These are phyloP conservation scores for Anguilla megastoma DNA, from an alignment of 2,797 vertebrate genomes.

Conservation along the genomic window DNA sequence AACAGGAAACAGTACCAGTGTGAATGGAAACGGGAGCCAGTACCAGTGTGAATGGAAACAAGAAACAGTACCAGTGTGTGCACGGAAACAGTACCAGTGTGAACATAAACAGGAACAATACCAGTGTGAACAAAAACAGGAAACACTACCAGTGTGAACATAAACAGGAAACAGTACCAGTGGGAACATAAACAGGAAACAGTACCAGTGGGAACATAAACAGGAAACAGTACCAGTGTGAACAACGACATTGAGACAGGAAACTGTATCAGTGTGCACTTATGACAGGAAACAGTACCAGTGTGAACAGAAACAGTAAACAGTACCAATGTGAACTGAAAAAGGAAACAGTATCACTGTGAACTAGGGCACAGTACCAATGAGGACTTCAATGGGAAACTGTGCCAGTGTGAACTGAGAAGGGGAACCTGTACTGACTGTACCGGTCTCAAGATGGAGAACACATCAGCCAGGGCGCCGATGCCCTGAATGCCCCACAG, in stretches of 20 bases:
- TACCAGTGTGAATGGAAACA: not conserved
- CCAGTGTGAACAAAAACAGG: not conserved
- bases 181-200: not conserved
- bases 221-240: not conserved
- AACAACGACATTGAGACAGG: not conserved
- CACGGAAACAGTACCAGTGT: not conserved
- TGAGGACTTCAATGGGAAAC: not conserved
- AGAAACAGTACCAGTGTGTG: not conserved
- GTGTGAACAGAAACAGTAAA: not conserved
- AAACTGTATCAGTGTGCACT: not conserved
- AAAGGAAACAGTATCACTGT: not conserved
- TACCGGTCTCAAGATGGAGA: not conserved
- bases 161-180: not conserved
- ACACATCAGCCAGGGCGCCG: not conserved
- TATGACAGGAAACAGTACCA: not conserved
- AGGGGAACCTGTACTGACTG: not conserved
- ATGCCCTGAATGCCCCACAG: conserved; percentile 29
- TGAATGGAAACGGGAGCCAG: not conserved
- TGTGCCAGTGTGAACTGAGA: not conserved
- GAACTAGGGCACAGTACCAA: not conserved
- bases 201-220: not conserved
- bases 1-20: not conserved
- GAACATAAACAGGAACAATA: not conserved
- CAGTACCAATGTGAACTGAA: not conserved
- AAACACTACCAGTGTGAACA: not conserved